These are phyloP conservation scores for Etheostoma spectabile DNA, from an alignment of 2,113 vertebrate species.

Conservation along the genomic window DNA sequence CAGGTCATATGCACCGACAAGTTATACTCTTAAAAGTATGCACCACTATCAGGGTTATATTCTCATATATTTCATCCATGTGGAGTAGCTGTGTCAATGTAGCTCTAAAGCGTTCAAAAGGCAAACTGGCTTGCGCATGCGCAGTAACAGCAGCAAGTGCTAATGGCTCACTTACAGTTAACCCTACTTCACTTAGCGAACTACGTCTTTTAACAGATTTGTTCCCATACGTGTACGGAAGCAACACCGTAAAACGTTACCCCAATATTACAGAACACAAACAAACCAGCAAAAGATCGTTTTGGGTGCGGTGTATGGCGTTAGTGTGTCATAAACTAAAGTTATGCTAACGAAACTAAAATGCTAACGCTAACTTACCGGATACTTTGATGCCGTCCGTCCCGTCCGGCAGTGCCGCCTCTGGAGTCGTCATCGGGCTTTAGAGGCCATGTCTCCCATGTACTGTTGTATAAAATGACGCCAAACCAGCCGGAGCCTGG, in stretches of 20 bases:
- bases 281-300: background rate
- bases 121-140: conserved; percentile 2
- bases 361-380: conserved; percentile 79
- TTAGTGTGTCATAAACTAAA: background rate
- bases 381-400: conserved; percentile 72
- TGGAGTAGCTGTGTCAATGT: background rate
- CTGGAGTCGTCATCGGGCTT: conserved; percentile 68
- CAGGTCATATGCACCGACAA: too few species aligned
- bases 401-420: conserved; percentile 85
- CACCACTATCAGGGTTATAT: background rate
- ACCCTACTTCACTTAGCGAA: background rate
- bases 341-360: conserved; percentile 49
- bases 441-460: conserved; percentile 85
- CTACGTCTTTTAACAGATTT: background rate
- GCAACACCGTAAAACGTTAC: rapidly evolving
- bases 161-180: background rate
- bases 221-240: rapidly evolving
- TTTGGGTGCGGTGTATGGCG: background rate
- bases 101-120: background rate
- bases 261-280: rapidly evolving
- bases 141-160: conserved; percentile 5
- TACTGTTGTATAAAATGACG: conserved; percentile 68
- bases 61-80: background rate
- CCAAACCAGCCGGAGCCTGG: conserved; percentile 69
- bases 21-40: background rate